Percentiles rank a stretch among this genome's conserved stretches.
Conservation (phyloP, 2,797 vertebrate species). For the Pipistrellus pygmaeus region DNA sequence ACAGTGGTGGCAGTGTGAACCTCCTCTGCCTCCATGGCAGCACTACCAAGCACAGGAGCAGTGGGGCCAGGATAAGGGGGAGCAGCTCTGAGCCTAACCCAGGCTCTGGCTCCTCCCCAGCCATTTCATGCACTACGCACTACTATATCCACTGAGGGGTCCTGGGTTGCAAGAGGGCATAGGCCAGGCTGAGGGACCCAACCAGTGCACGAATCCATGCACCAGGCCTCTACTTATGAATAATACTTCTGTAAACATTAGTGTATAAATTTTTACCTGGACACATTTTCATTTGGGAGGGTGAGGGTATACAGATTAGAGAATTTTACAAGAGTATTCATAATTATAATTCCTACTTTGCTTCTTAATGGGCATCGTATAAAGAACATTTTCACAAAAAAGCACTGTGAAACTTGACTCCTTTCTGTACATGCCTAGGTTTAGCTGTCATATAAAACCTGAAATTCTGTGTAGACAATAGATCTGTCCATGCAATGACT, state of each 20-base stretch:
- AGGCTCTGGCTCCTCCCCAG: no score
- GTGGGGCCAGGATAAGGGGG: no score
- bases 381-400: conserved; percentile 12
- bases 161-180: no score
- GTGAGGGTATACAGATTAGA: neutral
- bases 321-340: conserved; percentile 1
- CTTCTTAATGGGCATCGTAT: neutral
- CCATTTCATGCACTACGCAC: no score
- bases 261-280: neutral
- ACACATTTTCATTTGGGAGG: neutral
- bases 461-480: neutral
- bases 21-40: no score
- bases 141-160: no score
- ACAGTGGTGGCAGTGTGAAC: no score
- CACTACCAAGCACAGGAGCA: no score
- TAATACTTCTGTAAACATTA: neutral
- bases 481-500: neutral
- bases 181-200: no score
- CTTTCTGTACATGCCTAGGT: neutral
- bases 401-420: neutral
- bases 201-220: no score
- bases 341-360: neutral
- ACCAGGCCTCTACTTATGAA: neutral
- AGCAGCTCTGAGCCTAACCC: no score
- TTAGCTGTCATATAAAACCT: neutral